Evolutionary conservation across 1,140 invertebrate genomes (phyloP), one percentile per base, ranked within the genome.

Genomic region (Scaptomyza montana): DNA sequence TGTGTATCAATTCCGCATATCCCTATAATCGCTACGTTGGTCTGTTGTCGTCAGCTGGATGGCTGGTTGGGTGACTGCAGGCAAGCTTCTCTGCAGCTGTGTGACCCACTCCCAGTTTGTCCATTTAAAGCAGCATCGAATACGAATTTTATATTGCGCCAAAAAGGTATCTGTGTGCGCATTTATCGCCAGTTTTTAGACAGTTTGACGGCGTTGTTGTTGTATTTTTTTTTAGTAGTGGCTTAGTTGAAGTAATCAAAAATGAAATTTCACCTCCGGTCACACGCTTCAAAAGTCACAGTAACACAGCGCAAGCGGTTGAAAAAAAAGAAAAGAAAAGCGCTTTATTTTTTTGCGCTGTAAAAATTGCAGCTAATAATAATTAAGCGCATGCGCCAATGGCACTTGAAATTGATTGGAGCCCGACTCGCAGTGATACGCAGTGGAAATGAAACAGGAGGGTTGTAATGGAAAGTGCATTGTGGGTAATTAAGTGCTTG

Each of bases 21-120:
- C 81, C 84, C 81, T 86, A 86, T 86, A 86, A 86, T 81, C 81
- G 80, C 77, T 74, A 65, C 81, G 57, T 84, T 85, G 55, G 63
- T 72, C 69, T 33, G 16, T 7, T 33, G 30, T 1, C 5, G 5
- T 6, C 30, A 33, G 67, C 59, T 63, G 67, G 66, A 46, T 28
- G 16, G 16, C 16, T 16, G 16, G 16, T 16, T 16, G 16, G 16
- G 0, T 16, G 16, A 16, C 16, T 16, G 16, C 16, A 16, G 16
- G 16, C 16, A 16, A 16, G 16, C 53, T 69, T 74, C 33, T 9
- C 67, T 85, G 80, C 81, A 87, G 82, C 81, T 86, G 81, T 77
- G 75, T 86, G 82, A 86, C 81, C 81, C 81, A 86, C 81, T 86
- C 82, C 78, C 81, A 87, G 81, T 86, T 47, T 86, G 82, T 87